Conservation (phyloP, 2,888 invertebrate genomes). For the Melanostoma scalare region DNA sequence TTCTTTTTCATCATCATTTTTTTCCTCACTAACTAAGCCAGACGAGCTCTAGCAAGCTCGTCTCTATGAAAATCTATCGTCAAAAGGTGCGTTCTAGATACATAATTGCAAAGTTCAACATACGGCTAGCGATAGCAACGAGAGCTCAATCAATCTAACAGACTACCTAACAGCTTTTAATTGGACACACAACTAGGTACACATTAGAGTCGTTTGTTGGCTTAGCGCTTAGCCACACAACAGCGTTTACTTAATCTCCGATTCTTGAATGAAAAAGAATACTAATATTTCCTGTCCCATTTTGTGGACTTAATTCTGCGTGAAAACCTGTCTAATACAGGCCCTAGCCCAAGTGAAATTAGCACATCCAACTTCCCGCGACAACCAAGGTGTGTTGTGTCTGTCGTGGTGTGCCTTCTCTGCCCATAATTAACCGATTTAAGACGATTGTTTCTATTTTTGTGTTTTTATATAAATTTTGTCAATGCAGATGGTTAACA, state of each 20-base stretch:
- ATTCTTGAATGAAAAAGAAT: constrained; percentile 46
- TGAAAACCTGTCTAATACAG: constrained; percentile 25
- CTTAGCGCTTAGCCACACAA: constrained; percentile 1
- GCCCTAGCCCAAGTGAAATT: constrained; percentile 34
- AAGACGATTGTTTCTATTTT: constrained; percentile 22
- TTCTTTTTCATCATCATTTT: neutral
- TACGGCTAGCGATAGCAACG: neutral
- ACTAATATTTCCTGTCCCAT: constrained; percentile 52
- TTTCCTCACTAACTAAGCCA: constrained; percentile 1
- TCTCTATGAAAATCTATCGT: constrained; percentile 22
- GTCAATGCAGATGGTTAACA: constrained; percentile 45
- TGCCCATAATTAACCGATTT: constrained; percentile 41
- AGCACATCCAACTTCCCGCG: constrained; percentile 40
- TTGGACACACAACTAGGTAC: constrained; percentile 26
- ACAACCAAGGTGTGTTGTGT: constrained; percentile 32
- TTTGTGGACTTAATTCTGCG: constrained; percentile 26
- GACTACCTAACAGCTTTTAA: constrained; percentile 29
- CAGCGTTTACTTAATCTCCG: constrained; percentile 29
- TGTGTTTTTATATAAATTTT: constrained; percentile 26
- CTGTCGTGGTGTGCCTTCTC: neutral
- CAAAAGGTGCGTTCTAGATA: constrained; percentile 39
- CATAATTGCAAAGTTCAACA: constrained; percentile 46
- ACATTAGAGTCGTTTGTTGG: constrained; percentile 8
- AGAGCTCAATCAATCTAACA: constrained; percentile 32
- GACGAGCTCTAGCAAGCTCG: constrained; percentile 2